These are phyloP conservation scores for Hemicrepidius hirtus DNA, from an alignment of 2,888 invertebrate genomes.

Conservation along the genomic window DNA sequence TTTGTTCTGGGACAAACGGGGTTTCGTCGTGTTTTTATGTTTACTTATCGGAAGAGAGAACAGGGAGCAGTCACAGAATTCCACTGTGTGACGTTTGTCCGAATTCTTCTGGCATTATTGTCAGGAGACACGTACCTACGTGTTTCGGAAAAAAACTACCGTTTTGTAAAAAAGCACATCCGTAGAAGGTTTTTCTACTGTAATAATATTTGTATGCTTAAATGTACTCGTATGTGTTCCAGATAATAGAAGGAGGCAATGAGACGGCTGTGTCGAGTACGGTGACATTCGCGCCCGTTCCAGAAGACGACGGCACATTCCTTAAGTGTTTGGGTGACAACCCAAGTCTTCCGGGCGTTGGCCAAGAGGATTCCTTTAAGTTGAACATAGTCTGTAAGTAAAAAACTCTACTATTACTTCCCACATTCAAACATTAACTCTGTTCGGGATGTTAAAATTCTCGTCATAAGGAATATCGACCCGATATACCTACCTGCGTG, in stretches of 20 bases:
- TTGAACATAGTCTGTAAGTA: constrained; percentile 94
- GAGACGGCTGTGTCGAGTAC: constrained; percentile 85
- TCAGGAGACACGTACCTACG: constrained; percentile 7
- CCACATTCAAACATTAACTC: not conserved
- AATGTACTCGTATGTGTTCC: constrained; percentile 56
- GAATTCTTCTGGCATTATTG: constrained; percentile 22
- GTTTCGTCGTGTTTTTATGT: constrained; percentile 34
- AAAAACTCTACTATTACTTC: not conserved
- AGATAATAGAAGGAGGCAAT: constrained; percentile 80
- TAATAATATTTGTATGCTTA: not conserved
- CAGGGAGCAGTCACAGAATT: constrained; percentile 12
- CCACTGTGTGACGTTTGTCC: constrained; percentile 26
- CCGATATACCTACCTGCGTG: constrained; percentile 48
- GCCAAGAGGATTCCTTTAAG: constrained; percentile 87
- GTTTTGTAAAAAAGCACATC: not conserved
- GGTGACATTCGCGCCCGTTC: constrained; percentile 86
- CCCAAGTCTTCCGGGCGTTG: constrained; percentile 83
- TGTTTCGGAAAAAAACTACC: not conserved
- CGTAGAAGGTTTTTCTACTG: not conserved
- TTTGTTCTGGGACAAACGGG: constrained; percentile 36
- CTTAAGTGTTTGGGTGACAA: constrained; percentile 92
- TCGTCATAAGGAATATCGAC: constrained; percentile 52
- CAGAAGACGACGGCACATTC: constrained; percentile 89
- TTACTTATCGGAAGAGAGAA: constrained; percentile 30
- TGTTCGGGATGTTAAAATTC: constrained; percentile 48